Evolutionary conservation across 2,888 invertebrate genomes (phyloP).

Genomic region (Phalera bucephala): DNA sequence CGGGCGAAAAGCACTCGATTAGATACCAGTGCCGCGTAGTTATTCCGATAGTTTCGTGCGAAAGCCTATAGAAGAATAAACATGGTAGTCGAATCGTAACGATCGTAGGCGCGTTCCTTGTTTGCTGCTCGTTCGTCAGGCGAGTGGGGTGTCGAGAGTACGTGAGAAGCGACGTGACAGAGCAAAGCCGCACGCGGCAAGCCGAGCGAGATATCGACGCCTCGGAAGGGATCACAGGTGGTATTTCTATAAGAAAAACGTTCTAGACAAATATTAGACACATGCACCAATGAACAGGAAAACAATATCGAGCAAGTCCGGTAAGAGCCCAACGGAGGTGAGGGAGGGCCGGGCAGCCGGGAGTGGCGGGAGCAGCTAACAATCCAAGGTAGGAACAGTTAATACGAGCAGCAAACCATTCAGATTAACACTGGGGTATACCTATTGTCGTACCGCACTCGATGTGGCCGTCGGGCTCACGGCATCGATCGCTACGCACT

Average conservation of each 20-base stretch:
- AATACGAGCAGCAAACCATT: slow-evolving; percentile 82
- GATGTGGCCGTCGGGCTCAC: slow-evolving; percentile 45
- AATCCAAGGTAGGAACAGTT: slow-evolving; percentile 65
- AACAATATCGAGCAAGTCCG: slow-evolving; percentile 34
- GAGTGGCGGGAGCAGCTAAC: slow-evolving; percentile 54
- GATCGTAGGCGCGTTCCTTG: slow-evolving; percentile 21
- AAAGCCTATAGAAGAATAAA: slow-evolving; percentile 16
- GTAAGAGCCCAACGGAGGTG: slow-evolving; percentile 44
- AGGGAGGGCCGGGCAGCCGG: slow-evolving; percentile 26
- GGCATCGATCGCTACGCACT: slow-evolving; percentile 55
- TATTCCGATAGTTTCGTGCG: slow-evolving; percentile 23
- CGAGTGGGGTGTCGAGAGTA: slow-evolving; percentile 10
- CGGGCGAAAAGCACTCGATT: slow-evolving; percentile 21
- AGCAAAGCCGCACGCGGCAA: slow-evolving; percentile 19
- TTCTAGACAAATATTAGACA: slow-evolving; percentile 66
- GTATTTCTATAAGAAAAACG: slow-evolving; percentile 62
- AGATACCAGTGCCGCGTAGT: slow-evolving; percentile 26
- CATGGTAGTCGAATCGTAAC: neutral
- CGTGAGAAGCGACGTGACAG: slow-evolving; percentile 5
- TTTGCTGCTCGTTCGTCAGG: slow-evolving; percentile 65
- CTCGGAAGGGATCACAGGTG: slow-evolving; percentile 57
- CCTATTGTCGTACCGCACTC: slow-evolving; percentile 61
- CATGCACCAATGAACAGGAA: slow-evolving; percentile 64
- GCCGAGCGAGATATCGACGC: slow-evolving; percentile 32
- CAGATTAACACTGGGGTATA: slow-evolving; percentile 72